A percentile compares a stretch with the other conserved stretches of the same genome.
Evolutionary conservation across 2,888 invertebrate genomes (phyloP).

Genomic region (Rhopalosiphum nymphaeae): DNA sequence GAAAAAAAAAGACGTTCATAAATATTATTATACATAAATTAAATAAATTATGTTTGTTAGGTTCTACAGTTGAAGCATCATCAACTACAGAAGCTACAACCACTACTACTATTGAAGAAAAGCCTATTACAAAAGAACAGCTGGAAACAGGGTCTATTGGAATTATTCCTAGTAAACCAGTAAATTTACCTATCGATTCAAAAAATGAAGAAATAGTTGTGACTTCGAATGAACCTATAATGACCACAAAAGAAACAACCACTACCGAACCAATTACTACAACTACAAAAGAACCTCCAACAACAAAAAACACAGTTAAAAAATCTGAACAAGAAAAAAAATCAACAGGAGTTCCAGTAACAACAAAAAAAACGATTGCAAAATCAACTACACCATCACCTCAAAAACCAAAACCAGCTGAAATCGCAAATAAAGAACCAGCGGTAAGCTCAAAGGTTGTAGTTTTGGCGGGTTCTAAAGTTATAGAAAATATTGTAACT

Average conservation of each 20-base stretch:
- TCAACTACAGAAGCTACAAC: background rate
- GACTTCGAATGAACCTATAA: slow-evolving; percentile 60
- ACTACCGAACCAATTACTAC: slow-evolving; percentile 29
- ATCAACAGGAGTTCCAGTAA: slow-evolving; percentile 56
- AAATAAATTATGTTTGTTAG: background rate
- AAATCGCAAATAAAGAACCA: slow-evolving; percentile 58
- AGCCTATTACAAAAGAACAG: slow-evolving; percentile 1
- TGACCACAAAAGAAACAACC: slow-evolving; percentile 37
- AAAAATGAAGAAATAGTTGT: slow-evolving; percentile 43
- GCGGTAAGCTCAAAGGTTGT: slow-evolving; percentile 68
- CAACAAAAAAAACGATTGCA: slow-evolving; percentile 65
- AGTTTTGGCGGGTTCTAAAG: slow-evolving; percentile 59
- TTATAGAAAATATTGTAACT: slow-evolving; percentile 57
- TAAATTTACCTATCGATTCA: background rate
- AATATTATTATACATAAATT: background rate
- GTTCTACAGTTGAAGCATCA: slow-evolving; percentile 15
- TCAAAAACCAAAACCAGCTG: slow-evolving; percentile 27
- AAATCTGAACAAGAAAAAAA: slow-evolving; percentile 57
- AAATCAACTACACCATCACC: slow-evolving; percentile 59
- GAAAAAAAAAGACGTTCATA: background rate
- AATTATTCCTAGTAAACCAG: slow-evolving; percentile 56
- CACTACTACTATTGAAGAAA: slow-evolving; percentile 14
- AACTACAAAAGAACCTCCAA: slow-evolving; percentile 33
- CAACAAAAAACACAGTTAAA: slow-evolving; percentile 30
- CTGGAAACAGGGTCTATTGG: background rate